phyloP scores from a whole-genome alignment of 2,113 vertebrate species.

The Trematomus loennbergii region DNA sequence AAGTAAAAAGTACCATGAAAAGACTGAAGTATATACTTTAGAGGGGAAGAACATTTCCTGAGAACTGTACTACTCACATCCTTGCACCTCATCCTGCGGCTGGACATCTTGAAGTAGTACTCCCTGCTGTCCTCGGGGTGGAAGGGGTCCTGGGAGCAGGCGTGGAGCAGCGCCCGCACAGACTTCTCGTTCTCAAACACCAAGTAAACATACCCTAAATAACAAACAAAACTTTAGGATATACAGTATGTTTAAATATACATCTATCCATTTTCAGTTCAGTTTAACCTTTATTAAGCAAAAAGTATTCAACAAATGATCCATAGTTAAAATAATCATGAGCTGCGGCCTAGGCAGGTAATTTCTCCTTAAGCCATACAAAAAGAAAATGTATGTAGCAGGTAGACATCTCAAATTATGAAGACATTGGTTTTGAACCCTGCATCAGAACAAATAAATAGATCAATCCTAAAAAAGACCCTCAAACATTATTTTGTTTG shows the following conservation, averaged over 20 bases:
- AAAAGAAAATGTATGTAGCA: too few species aligned
- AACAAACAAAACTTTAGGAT: background rate
- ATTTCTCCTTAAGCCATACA: too few species aligned
- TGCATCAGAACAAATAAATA: background rate
- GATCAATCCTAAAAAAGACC: background rate
- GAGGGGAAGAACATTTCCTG: too few species aligned
- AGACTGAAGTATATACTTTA: too few species aligned
- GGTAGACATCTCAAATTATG: background rate
- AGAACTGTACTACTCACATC: conserved; percentile 86
- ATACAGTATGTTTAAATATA: too few species aligned
- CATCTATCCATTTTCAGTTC: too few species aligned
- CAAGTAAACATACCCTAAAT: conserved; percentile 94
- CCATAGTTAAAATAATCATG: too few species aligned
- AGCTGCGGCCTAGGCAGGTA: background rate
- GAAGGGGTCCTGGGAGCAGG: conserved; percentile 94
- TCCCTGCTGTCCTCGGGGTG: conserved; percentile 93
- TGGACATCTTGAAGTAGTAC: conserved; percentile 99
- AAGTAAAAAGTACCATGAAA: too few species aligned
- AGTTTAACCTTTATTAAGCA: too few species aligned
- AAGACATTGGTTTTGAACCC: background rate
- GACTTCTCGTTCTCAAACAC: conserved; percentile 98
- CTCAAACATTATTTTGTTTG: background rate
- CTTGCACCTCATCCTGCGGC: conserved; percentile 98
- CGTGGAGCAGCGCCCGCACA: conserved; percentile 93
- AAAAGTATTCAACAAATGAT: too few species aligned